A percentile compares a stretch with the other conserved stretches of the same genome.
Conservation (phyloP, 1,140 invertebrate genomes). For the Thaumatotibia leucotreta region DNA sequence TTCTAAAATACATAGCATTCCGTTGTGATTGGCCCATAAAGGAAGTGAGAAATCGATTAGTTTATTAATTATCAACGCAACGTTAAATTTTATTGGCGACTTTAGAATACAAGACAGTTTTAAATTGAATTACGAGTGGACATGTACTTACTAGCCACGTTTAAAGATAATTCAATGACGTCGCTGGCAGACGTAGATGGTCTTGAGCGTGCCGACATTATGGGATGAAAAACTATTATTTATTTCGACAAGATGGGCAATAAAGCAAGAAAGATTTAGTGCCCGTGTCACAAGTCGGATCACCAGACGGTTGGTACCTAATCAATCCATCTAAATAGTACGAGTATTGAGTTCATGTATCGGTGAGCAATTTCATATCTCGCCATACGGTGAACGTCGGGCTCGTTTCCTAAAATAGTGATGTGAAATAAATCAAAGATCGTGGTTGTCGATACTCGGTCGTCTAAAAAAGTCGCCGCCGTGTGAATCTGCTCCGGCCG, state of each 20-base stretch:
- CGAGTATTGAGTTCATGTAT: conserved; percentile 47
- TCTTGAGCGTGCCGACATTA: neutral
- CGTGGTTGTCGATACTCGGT: conserved; percentile 47
- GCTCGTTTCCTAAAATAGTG: conserved; percentile 73
- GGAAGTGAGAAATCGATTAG: conserved; percentile 30
- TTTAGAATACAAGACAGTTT: neutral
- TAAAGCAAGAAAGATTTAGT: conserved; percentile 8
- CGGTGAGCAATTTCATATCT: conserved; percentile 64
- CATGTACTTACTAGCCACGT: neutral
- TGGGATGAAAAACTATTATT: conserved; percentile 5
- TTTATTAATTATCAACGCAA: conserved; percentile 25
- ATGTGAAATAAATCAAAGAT: conserved; percentile 72
- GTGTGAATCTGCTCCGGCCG: conserved; percentile 65
- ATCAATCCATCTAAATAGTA: conserved; percentile 41
- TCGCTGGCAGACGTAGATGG: conserved; percentile 1
- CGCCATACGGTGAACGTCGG: conserved; percentile 55
- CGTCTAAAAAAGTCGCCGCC: conserved; percentile 53
- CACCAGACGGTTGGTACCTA: conserved; percentile 11
- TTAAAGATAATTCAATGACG: neutral
- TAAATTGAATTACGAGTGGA: neutral
- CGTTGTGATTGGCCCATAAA: conserved; percentile 35
- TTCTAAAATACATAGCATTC: conserved; percentile 44
- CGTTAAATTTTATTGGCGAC: neutral
- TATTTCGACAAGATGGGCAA: neutral
- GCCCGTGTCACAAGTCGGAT: neutral